Evolutionary conservation across 2,888 invertebrate genomes (phyloP), one percentile per base, ranked within the genome.

Genomic region (Meghimatium bilineatum): DNA sequence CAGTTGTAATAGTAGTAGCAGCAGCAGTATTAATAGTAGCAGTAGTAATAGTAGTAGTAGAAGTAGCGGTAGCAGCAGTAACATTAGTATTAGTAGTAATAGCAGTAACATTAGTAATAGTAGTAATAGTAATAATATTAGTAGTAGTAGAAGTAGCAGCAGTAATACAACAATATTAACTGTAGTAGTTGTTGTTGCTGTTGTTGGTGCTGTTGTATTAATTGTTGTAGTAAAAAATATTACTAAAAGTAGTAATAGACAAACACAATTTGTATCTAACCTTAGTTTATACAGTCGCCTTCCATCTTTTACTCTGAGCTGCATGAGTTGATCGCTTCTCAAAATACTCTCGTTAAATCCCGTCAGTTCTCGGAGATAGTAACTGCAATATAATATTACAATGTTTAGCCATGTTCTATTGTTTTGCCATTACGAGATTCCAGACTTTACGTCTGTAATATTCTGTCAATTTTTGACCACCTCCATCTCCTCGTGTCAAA

Each of bases 111-210:
- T 2, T 56, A 56, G 56, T 66, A 66, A 23, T 56, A 56, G 56
- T 56, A 56, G 56, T 56, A 56, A 20, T 56, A 56, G 23, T 56
- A 56, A 20, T 23, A 66, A 29, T 29, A 66, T n/a, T 66, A 66
- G 29, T 66, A 23, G 29, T 66, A 66, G 66, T 66, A 66, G 66
- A 29, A 66, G 66, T 66, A 66, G 66, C 14, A 66, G 66, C n/a
- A 63, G 63, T 49, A 49, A 17, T 49, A 49, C 10, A 49, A 17
- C 17, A 49, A 17, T 49, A 49, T 8, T 49, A 49, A 17, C 17
- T 12, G 49, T 49, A 49, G 49, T 49, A 49, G 49, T 49, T 12
- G 49, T 49, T 8, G 49, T 49, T 12, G 17, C 49, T 12, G 49
- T 12, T 12, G 49, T 49, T 12, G 49, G n/a, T n/a, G n/a, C n/a